Conservation (phyloP, 2,113 vertebrate species). For the Chlamydotis undulata region DNA sequence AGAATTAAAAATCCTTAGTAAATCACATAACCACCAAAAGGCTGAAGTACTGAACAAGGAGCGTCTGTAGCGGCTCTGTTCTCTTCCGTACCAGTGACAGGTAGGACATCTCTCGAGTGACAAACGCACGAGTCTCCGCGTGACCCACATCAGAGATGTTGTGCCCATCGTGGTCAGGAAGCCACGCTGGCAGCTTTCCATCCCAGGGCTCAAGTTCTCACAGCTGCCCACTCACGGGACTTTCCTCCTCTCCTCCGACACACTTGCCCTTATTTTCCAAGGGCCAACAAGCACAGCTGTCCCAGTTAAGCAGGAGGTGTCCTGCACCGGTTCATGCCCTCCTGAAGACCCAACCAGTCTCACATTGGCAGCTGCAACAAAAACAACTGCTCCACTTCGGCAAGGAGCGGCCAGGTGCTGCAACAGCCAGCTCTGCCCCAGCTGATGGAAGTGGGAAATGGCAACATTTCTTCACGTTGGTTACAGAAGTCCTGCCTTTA, state of each 20-base stretch:
- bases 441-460: not conserved
- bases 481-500: not conserved
- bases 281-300: not conserved
- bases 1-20: not conserved
- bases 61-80: not conserved
- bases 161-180: not conserved
- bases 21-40: not conserved
- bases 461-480: fast-evolving
- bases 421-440: not conserved
- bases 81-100: not conserved
- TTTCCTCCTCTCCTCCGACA: not conserved
- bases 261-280: not conserved
- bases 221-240: not conserved
- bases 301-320: not conserved
- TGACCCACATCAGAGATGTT: not conserved
- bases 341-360: not conserved
- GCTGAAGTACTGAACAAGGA: not conserved
- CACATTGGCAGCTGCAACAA: constrained; percentile 18
- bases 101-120: not conserved
- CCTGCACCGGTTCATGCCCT: not conserved
- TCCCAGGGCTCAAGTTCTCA: not conserved
- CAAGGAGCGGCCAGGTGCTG: not conserved
- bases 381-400: not conserved
- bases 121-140: fast-evolving
- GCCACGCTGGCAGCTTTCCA: not conserved